A percentile compares a stretch with the other conserved stretches of the same genome.
These are phyloP conservation scores for Orthosia cruda DNA, from an alignment of 2,888 invertebrate species.

Conservation along the genomic window DNA sequence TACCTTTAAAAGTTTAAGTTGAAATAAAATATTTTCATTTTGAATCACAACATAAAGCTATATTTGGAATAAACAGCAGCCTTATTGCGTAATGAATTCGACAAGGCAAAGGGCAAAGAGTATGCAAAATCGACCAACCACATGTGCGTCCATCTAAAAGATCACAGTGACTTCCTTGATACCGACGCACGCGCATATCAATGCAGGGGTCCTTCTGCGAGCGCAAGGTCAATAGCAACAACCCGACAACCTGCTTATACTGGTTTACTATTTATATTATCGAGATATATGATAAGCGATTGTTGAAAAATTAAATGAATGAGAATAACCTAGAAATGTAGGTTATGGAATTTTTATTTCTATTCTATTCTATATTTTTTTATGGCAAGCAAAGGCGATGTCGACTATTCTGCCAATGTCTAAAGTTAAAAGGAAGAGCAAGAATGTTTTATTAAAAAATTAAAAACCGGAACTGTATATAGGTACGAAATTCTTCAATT, in stretches of 20 bases:
- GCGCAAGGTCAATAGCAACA: slow-evolving; percentile 25
- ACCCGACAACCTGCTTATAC: slow-evolving; percentile 7
- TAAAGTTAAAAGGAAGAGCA: too few relatives aligned
- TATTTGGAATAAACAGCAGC: neutral
- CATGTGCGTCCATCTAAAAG: slow-evolving; percentile 37
- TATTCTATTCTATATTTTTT: too few relatives aligned
- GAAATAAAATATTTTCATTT: too few relatives aligned
- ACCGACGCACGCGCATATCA: neutral
- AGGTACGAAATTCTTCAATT: too few relatives aligned
- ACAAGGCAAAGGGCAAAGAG: too few relatives aligned
- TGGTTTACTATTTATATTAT: slow-evolving; percentile 12
- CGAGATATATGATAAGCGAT: neutral
- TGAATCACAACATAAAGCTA: neutral
- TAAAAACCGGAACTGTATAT: too few relatives aligned
- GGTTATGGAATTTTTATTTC: neutral
- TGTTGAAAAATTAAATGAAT: slow-evolving; percentile 2
- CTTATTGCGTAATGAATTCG: slow-evolving; percentile 1
- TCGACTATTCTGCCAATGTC: too few relatives aligned
- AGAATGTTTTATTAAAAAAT: too few relatives aligned
- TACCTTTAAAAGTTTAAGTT: too few relatives aligned
- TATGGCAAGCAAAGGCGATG: too few relatives aligned
- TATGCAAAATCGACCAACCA: too few relatives aligned
- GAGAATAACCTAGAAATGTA: neutral
- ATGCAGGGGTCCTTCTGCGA: slow-evolving; percentile 39
- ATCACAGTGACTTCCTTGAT: slow-evolving; percentile 37